Conservation (phyloP, 2,888 invertebrate species). For the Seira musarum region DNA sequence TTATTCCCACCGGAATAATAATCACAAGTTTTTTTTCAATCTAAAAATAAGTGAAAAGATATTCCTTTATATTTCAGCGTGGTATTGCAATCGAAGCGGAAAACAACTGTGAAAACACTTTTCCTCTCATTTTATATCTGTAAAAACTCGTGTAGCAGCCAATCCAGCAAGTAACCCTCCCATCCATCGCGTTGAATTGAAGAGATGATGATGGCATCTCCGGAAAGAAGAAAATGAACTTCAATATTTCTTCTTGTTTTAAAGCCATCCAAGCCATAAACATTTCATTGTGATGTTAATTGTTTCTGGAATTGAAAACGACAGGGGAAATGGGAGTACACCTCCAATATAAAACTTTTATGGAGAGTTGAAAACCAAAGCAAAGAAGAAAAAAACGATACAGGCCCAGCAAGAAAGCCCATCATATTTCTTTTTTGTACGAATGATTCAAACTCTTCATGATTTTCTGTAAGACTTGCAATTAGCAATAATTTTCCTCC, state of each 20-base stretch:
- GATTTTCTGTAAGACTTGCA: slow-evolving; percentile 33
- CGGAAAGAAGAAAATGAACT: not conserved
- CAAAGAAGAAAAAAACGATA: not conserved
- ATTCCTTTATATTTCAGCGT: slow-evolving; percentile 9
- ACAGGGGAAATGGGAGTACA: not conserved
- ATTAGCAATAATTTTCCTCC: slow-evolving; percentile 60
- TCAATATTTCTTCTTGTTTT: not conserved
- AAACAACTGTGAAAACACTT: slow-evolving; percentile 10
- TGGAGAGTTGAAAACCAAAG: not conserved
- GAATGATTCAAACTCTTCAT: not conserved
- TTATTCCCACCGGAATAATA: slow-evolving; percentile 43
- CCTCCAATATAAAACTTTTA: slow-evolving; percentile 1
- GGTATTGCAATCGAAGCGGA: slow-evolving; percentile 3
- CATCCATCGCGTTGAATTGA: no score
- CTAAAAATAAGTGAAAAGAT: slow-evolving; percentile 19
- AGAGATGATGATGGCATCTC: not conserved
- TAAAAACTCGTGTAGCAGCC: no score
- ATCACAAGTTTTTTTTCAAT: slow-evolving; percentile 37
- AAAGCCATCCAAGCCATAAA: not conserved
- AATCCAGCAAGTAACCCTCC: no score
- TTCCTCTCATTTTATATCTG: not conserved
- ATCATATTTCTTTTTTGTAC: not conserved
- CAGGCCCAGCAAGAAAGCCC: not conserved
- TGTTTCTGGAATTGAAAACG: not conserved
- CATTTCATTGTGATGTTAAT: slow-evolving; percentile 1